Base-by-base conservation (phyloP, 2,888 invertebrate genomes). In the Trichogramma dendrolimi region DNA sequence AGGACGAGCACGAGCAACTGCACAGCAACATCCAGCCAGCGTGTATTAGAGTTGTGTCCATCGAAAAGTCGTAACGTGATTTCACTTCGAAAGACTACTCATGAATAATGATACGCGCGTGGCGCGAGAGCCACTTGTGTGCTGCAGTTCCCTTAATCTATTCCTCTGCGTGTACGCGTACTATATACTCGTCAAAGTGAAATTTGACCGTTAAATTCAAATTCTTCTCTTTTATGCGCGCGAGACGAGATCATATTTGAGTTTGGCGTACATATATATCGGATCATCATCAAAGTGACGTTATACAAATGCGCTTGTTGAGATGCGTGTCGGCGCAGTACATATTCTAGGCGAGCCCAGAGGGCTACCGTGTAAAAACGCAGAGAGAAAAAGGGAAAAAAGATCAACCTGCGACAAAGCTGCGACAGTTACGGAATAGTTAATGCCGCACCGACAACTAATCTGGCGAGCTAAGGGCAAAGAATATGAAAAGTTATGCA, bases 51-150 rank as follows among this genome's bases (percentile, higher is more conserved):
- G 27, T 27, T 2, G 27, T 58, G 58, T 55, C 58, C 61, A 58
- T 49, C 46, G 58, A 10, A 52, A 58, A 58, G 58, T 52, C 61
- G 56, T 59, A 63, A 63, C 46, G 62, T 42, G 47, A 63, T 59
- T 63, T 63, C 49, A 52, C 52, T 61, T 39, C 52, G 47, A 46
- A 27, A 27, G 27, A 43, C 50, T 4, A 7, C 42, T 61, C 57
- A 57, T 57, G 57, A 57, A 61, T 61, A 61, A 56, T 53, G 57
- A 57, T 8, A 38, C 11, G 8, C 27, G 42, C 7, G 4, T 6
- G 4, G 8, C 27, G 42, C 7, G 4, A 10, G 4, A 38, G 2
- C 0, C 48, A n/a, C 5, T 48, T 11, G n/a, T 14, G 8, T 8
- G 27, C 27, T 27, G 27, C 27, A 27, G 27, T 27, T 27, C 27